These are phyloP conservation scores for Helogale parvula DNA, from an alignment of 2,113 vertebrate genomes.

Conservation along the genomic window DNA sequence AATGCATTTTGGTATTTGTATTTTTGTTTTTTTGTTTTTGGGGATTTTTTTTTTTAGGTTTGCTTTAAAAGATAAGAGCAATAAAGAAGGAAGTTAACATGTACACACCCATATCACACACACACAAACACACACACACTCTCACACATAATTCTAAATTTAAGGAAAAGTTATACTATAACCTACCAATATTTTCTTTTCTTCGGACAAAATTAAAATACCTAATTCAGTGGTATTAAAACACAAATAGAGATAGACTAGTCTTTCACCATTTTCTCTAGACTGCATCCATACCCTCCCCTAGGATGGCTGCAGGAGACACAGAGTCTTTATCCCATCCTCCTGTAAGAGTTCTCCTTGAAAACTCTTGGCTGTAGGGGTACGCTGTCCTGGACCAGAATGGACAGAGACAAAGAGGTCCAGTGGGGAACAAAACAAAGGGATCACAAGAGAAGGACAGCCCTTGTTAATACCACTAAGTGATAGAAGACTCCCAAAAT, in stretches of 20 bases:
- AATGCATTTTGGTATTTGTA: constrained; percentile 84
- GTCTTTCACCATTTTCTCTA: background rate
- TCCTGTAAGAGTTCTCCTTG: background rate
- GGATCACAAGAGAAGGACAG: constrained; percentile 3
- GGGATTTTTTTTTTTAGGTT: constrained; percentile 39
- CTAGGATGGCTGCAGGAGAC: background rate
- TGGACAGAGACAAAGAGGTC: background rate
- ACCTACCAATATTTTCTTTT: background rate
- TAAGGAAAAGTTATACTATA: background rate
- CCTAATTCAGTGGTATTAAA: background rate
- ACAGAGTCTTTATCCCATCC: background rate
- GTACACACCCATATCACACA: background rate
- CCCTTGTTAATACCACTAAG: constrained; percentile 55
- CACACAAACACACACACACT: background rate
- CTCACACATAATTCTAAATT: background rate
- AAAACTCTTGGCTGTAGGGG: background rate
- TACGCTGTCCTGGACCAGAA: background rate
- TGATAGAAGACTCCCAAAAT: constrained; percentile 56
- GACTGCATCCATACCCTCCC: background rate
- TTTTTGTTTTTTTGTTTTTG: constrained; percentile 67
- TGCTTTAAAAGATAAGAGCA: constrained; percentile 80
- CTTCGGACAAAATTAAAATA: constrained; percentile 51
- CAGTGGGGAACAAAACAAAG: background rate
- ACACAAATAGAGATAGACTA: background rate
- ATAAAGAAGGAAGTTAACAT: constrained; percentile 45